Percentiles rank a stretch among this genome's conserved stretches.
Conservation (phyloP, 2,888 invertebrate species). For the Gryllus longicercus region DNA sequence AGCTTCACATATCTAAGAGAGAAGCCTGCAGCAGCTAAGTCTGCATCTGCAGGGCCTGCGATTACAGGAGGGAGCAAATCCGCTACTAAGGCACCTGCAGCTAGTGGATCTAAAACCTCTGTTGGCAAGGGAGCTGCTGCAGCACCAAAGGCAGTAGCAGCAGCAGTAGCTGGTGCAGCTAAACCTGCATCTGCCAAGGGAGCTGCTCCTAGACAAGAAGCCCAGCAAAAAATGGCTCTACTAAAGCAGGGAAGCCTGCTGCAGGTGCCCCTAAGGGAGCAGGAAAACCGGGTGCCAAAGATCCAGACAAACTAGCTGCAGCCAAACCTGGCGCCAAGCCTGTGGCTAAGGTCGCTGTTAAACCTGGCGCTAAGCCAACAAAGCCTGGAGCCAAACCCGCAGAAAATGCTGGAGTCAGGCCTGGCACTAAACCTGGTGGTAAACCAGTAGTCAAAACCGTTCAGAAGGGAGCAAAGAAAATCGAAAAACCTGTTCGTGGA, state of each 20-base stretch:
- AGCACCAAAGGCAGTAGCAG: slow-evolving; percentile 47
- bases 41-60: slow-evolving; percentile 36
- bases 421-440: slow-evolving; percentile 45
- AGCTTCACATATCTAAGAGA: slow-evolving; percentile 31
- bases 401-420: slow-evolving; percentile 47
- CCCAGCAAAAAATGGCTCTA: slow-evolving; percentile 30
- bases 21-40: slow-evolving; percentile 36
- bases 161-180: slow-evolving; percentile 43
- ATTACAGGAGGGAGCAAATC: slow-evolving; percentile 42
- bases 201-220: slow-evolving; percentile 40
- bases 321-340: slow-evolving; percentile 50
- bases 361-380: slow-evolving; percentile 38
- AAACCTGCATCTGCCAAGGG: slow-evolving; percentile 35
- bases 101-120: slow-evolving; percentile 44
- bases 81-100: slow-evolving; percentile 42
- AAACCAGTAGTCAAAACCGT: slow-evolving; percentile 49
- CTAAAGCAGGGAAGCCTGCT: slow-evolving; percentile 40
- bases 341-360: slow-evolving; percentile 41
- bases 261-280: slow-evolving; percentile 39
- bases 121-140: slow-evolving; percentile 47
- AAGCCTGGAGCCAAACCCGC: slow-evolving; percentile 47
- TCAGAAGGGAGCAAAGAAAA: slow-evolving; percentile 42
- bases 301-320: slow-evolving; percentile 45
- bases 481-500: slow-evolving; percentile 55
- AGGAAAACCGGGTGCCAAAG: slow-evolving; percentile 34